Conservation (phyloP, 2,113 vertebrate genomes). For the Salvelinus sp. region DNA sequence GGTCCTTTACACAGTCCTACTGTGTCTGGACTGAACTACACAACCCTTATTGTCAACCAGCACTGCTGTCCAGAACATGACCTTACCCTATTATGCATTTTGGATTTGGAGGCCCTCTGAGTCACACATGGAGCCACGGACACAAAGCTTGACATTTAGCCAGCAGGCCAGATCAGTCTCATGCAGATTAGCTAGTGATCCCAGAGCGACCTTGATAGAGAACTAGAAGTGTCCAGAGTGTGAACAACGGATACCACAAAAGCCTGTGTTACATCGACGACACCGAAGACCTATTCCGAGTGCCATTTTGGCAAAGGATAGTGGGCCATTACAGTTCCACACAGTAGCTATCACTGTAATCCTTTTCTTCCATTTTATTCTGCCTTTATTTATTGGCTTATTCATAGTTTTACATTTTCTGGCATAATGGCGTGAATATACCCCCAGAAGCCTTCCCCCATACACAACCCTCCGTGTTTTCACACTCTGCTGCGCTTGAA, state of each 20-base stretch:
- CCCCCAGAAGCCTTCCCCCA: conserved; percentile 31
- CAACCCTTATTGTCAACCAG: conserved; percentile 18
- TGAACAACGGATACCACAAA: conserved; percentile 21
- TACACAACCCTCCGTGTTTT: conserved; percentile 36
- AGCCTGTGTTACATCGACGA: conserved; percentile 34
- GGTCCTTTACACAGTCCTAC: conserved; percentile 25
- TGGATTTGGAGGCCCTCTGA: conserved; percentile 31
- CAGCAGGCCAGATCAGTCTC: conserved; percentile 45
- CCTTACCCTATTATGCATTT: conserved; percentile 28
- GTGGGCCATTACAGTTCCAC: background rate
- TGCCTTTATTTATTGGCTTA: conserved; percentile 30
- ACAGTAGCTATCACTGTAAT: conserved; percentile 36
- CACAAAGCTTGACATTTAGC: conserved; percentile 65
- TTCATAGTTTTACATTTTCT: conserved; percentile 49
- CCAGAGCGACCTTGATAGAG: conserved; percentile 37
- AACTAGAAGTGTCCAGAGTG: conserved; percentile 12
- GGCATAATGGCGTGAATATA: conserved; percentile 43
- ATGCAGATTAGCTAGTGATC: conserved; percentile 59
- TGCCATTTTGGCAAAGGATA: background rate
- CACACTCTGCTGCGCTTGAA: conserved; percentile 37
- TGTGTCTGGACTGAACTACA: conserved; percentile 2
- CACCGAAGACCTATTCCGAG: conserved; percentile 5
- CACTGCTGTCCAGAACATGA: conserved; percentile 23
- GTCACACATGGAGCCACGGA: conserved; percentile 15
- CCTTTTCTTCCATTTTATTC: conserved; percentile 23